Evolutionary conservation across 2,797 vertebrate species (phyloP).

Genomic region (Mormyrops attenuatus): DNA sequence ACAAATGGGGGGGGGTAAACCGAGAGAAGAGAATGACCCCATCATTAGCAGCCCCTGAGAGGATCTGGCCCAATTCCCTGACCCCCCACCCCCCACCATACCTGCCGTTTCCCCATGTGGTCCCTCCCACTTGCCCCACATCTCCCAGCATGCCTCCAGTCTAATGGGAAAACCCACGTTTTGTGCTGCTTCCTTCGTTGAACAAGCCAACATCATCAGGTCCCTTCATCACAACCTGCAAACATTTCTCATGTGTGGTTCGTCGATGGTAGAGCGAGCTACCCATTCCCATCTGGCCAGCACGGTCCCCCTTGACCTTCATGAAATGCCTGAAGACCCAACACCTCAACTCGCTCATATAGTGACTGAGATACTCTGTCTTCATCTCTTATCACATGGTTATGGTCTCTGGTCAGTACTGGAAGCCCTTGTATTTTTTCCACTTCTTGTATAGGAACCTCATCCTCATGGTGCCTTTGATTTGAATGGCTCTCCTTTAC

Average conservation of each 20-base stretch:
- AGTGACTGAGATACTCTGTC: neutral
- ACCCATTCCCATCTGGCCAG: neutral
- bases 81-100: neutral
- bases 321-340: neutral
- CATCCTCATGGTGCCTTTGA: neutral
- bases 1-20: neutral
- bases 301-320: neutral
- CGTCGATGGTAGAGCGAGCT: neutral
- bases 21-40: neutral
- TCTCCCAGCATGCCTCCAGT: neutral
- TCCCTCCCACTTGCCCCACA: neutral
- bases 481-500: neutral
- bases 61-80: neutral
- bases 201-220: neutral
- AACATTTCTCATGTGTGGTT: neutral
- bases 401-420: neutral
- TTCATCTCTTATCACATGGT: neutral
- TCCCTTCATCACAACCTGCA: neutral
- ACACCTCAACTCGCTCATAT: neutral
- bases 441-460: neutral
- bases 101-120: neutral
- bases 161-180: neutral
- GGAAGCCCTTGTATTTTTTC: neutral
- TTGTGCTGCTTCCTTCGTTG: neutral
- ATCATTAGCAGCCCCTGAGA: neutral